Percentiles rank a stretch among this genome's conserved stretches.
phyloP scores from a whole-genome alignment of 2,113 vertebrate species.

The Sarotherodon lohbergeri region DNA sequence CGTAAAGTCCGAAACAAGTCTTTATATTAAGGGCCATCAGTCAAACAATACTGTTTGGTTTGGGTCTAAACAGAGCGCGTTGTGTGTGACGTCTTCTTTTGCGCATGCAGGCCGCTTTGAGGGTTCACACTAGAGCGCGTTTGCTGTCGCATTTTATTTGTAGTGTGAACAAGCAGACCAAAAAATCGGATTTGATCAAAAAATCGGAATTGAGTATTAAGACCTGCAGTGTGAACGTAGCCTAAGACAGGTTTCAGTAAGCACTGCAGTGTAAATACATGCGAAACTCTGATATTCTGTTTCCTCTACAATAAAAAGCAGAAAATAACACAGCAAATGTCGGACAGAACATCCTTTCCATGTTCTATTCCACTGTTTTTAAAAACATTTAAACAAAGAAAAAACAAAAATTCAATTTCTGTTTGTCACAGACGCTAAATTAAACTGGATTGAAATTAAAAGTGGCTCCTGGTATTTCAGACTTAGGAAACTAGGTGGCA shows the following conservation, averaged over 20 bases:
- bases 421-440: background rate
- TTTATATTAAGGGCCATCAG: too few species aligned
- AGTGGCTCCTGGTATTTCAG: background rate
- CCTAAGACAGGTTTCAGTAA: background rate
- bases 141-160: too few species aligned
- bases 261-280: background rate
- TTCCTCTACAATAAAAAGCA: background rate
- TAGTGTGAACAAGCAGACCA: too few species aligned
- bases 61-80: too few species aligned
- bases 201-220: too few species aligned
- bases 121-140: too few species aligned
- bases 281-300: background rate
- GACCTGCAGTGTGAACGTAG: too few species aligned
- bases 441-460: background rate
- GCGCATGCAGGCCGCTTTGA: too few species aligned
- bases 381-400: background rate
- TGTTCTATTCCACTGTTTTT: background rate
- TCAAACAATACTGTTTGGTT: too few species aligned
- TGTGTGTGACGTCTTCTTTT: too few species aligned
- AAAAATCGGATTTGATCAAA: too few species aligned
- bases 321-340: background rate
- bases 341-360: background rate
- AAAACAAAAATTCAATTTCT: background rate
- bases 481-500: background rate
- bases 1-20: too few species aligned